A percentile compares a stretch with the other conserved stretches of the same genome.
Conservation (phyloP, 2,888 invertebrate species). For the Pseudococcus longispinus region DNA sequence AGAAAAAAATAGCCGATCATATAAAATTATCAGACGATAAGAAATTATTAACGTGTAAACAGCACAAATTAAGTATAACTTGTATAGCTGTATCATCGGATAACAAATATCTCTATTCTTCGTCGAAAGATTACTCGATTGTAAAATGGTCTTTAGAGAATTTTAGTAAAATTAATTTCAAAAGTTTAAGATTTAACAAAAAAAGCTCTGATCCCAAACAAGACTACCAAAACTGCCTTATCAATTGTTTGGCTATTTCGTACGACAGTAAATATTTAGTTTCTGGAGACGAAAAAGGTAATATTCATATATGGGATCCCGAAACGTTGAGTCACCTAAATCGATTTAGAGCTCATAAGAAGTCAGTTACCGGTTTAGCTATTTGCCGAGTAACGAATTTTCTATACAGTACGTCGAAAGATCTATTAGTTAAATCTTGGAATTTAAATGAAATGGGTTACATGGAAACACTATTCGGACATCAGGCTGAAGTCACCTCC, state of each 20-base stretch:
- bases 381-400: constrained; percentile 87
- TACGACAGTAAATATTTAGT: constrained; percentile 64
- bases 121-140: constrained; percentile 86
- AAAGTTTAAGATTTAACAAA: constrained; percentile 61
- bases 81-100: constrained; percentile 80
- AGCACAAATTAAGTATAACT: constrained; percentile 81
- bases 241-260: constrained; percentile 59
- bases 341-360: constrained; percentile 78
- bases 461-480: constrained; percentile 93
- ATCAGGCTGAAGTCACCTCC: constrained; percentile 83
- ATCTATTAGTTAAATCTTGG: constrained; percentile 93
- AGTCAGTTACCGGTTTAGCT: constrained; percentile 92
- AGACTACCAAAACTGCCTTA: constrained; percentile 58
- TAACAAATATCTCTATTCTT: constrained; percentile 76
- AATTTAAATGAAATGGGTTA: constrained; percentile 95
- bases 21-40: constrained; percentile 62
- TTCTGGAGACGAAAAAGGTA: constrained; percentile 70
- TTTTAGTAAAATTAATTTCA: constrained; percentile 68
- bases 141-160: constrained; percentile 80
- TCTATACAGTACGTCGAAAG: constrained; percentile 89
- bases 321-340: background rate
- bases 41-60: constrained; percentile 71
- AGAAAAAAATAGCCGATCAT: constrained; percentile 75
- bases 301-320: background rate
- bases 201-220: constrained; percentile 61